Conservation (phyloP, 2,888 invertebrate species). For the Muscina levida region DNA sequence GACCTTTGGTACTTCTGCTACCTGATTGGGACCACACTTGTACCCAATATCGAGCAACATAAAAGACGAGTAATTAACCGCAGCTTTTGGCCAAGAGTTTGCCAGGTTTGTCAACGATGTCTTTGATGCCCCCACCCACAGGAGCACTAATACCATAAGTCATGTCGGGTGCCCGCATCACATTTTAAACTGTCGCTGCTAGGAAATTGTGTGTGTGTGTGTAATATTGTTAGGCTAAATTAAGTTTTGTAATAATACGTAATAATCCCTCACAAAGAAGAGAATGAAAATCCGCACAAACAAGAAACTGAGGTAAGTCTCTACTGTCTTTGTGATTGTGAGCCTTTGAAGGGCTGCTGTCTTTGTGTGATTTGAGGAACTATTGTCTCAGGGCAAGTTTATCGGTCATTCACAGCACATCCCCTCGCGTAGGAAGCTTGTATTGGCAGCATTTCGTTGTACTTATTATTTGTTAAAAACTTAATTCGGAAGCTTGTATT, state of each 20-base stretch:
- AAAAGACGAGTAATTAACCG: constrained; percentile 46
- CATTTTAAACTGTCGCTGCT: background rate
- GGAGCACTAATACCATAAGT: background rate
- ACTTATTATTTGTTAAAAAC: constrained; percentile 32
- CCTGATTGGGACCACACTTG: too few species aligned
- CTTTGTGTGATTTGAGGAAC: constrained; percentile 2
- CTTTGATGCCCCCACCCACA: constrained; percentile 31
- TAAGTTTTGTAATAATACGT: constrained; percentile 59
- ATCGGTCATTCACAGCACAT: background rate
- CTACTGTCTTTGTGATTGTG: background rate
- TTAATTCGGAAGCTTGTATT: constrained; percentile 11
- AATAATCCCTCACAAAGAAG: constrained; percentile 42
- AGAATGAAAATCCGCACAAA: constrained; percentile 21
- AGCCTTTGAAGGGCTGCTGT: background rate
- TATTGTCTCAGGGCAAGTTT: background rate
- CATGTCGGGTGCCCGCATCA: constrained; percentile 55
- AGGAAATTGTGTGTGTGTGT: background rate
- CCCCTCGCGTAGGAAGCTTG: background rate
- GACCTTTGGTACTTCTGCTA: constrained; percentile 7
- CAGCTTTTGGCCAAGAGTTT: constrained; percentile 49
- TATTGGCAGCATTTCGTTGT: constrained; percentile 4
- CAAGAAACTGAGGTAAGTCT: constrained; percentile 9
- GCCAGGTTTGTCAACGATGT: constrained; percentile 38
- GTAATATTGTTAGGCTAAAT: constrained; percentile 8
- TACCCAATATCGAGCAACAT: background rate